Percentiles rank a stretch among this genome's conserved stretches.
phyloP scores from a whole-genome alignment of 2,797 vertebrate species.

The Ptychobarbus kaznakovi region DNA sequence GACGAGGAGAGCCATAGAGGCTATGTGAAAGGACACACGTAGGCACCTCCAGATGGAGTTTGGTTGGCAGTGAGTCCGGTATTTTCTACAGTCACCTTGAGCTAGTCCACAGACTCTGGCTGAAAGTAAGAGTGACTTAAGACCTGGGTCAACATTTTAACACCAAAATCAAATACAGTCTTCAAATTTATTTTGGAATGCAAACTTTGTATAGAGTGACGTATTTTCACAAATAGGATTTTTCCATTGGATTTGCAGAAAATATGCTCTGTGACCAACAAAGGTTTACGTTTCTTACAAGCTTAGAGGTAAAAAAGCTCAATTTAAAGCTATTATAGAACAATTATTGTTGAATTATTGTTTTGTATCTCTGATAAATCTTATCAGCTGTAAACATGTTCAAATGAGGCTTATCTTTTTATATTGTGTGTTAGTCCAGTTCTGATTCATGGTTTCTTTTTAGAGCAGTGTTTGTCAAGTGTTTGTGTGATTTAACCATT shows the following conservation, averaged over 20 bases:
- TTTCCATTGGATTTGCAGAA: background rate
- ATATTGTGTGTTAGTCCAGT: background rate
- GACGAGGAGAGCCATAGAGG: conserved; percentile 13
- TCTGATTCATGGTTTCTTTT: background rate
- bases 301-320: background rate
- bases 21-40: conserved; percentile 58
- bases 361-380: background rate
- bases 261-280: background rate
- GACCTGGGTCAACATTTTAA: background rate
- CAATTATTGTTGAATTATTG: background rate
- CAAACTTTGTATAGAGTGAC: background rate
- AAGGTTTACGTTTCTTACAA: background rate
- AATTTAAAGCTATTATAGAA: background rate
- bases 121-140: conserved; percentile 15
- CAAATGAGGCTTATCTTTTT: background rate
- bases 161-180: background rate
- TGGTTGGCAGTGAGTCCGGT: conserved; percentile 29
- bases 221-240: background rate
- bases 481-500: background rate
- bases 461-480: background rate
- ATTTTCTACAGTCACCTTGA: conserved; percentile 47
- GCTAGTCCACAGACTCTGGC: conserved; percentile 1
- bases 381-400: background rate
- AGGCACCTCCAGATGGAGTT: conserved; percentile 42
- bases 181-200: background rate